Conservation (phyloP, 2,888 invertebrate genomes). For the Chalcosyrphus nemorum region DNA sequence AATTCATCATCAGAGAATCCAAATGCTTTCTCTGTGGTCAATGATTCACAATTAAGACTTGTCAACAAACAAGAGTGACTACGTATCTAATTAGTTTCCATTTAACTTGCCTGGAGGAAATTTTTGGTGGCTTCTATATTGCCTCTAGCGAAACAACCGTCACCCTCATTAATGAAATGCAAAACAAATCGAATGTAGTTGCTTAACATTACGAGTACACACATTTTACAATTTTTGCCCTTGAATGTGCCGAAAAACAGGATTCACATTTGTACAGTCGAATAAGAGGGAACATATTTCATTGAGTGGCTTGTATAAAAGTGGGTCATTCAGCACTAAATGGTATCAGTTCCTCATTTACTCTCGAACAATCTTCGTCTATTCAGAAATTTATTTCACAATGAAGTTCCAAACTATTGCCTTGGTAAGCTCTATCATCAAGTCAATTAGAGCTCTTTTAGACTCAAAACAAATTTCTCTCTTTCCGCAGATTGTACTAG, state of each 20-base stretch:
- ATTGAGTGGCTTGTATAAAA: conserved; percentile 24
- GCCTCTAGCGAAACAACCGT: no score
- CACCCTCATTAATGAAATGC: background rate
- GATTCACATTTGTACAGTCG: no score
- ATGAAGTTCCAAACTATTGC: conserved; percentile 15
- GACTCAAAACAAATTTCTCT: background rate
- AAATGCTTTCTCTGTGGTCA: no score
- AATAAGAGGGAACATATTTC: background rate
- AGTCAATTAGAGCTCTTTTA: background rate
- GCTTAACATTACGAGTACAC: background rate
- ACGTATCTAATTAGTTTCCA: no score
- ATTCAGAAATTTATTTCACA: background rate
- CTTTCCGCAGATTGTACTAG: conserved; percentile 15
- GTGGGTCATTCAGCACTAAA: background rate
- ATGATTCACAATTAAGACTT: no score
- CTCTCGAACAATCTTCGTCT: background rate
- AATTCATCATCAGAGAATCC: no score
- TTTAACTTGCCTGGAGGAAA: no score
- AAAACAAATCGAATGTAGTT: background rate
- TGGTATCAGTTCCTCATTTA: conserved; percentile 31
- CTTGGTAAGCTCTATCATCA: conserved; percentile 7
- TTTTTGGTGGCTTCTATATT: no score
- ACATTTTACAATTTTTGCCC: background rate
- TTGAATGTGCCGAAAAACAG: conserved; percentile 21
- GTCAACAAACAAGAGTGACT: no score